Percentiles rank a stretch among this genome's conserved stretches.
phyloP scores from a whole-genome alignment of 1,140 invertebrate genomes.

The Philotrypesis tridentata region DNA sequence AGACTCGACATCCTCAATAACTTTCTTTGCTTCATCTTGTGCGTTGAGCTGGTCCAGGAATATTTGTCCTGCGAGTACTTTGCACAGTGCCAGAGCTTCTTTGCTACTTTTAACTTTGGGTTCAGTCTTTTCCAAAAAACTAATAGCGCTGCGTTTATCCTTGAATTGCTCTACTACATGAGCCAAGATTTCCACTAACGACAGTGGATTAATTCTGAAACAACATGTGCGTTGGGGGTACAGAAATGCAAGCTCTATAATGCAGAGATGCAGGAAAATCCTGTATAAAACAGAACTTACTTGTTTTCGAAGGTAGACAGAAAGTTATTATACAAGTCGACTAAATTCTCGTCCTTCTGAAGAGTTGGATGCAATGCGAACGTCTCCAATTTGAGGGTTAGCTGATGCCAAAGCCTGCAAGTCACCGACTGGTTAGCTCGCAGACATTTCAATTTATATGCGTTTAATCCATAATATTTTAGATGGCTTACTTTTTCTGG shows the following conservation, averaged over 20 bases:
- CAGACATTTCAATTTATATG: slow-evolving; percentile 5
- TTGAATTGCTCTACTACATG: slow-evolving; percentile 86
- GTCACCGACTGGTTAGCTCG: slow-evolving; percentile 58
- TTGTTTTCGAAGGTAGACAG: slow-evolving; percentile 95
- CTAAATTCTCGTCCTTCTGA: slow-evolving; percentile 85
- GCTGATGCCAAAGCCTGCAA: slow-evolving; percentile 95
- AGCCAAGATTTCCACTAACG: slow-evolving; percentile 91
- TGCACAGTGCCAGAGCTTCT: slow-evolving; percentile 90
- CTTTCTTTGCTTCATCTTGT: slow-evolving; percentile 87
- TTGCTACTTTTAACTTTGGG: slow-evolving; percentile 90
- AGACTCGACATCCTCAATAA: slow-evolving; percentile 92
- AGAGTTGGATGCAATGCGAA: slow-evolving; percentile 89
- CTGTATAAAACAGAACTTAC: slow-evolving; percentile 76
- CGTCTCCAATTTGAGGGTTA: slow-evolving; percentile 88
- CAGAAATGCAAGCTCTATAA: no score
- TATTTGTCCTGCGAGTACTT: slow-evolving; percentile 89
- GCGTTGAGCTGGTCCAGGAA: slow-evolving; percentile 88
- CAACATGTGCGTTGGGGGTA: no score
- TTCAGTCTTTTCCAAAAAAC: slow-evolving; percentile 90
- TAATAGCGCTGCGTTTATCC: slow-evolving; percentile 87
- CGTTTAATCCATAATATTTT: not conserved
- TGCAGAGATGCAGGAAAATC: slow-evolving; percentile 31
- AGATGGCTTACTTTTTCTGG: slow-evolving; percentile 84
- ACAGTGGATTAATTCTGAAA: slow-evolving; percentile 92
- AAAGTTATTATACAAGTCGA: slow-evolving; percentile 94